These are phyloP conservation scores for Sus cebifrons DNA, from an alignment of 2,797 vertebrate genomes.

Conservation along the genomic window DNA sequence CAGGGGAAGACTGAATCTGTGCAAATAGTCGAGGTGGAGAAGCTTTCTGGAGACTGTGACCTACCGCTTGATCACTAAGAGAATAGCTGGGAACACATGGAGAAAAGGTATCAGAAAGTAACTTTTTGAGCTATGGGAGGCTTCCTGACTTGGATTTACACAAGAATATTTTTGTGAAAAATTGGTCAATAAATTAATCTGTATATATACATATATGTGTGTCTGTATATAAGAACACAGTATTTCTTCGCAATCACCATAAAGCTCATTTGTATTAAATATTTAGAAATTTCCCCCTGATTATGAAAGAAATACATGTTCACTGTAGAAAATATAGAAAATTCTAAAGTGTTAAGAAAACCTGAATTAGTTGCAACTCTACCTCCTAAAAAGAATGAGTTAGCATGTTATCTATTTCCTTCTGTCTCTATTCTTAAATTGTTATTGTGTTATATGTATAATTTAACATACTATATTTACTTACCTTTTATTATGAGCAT, in stretches of 20 bases:
- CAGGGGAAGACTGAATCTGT: neutral
- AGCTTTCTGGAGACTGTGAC: neutral
- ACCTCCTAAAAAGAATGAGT: neutral
- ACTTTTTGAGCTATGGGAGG: neutral
- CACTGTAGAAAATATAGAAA: constrained; percentile 6
- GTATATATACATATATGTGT: neutral
- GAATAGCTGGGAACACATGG: neutral
- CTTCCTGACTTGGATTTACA: neutral
- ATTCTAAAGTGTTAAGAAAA: constrained; percentile 35
- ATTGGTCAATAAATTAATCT: neutral
- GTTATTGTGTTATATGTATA: neutral
- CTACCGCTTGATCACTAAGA: neutral
- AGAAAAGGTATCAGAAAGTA: neutral
- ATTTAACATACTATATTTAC: neutral
- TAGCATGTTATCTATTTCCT: constrained; percentile 13
- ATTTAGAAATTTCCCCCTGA: neutral
- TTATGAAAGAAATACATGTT: neutral
- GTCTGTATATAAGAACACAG: neutral
- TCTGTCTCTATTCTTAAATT: constrained; percentile 44
- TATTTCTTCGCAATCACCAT: neutral
- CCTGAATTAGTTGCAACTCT: constrained; percentile 32
- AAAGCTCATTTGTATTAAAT: constrained; percentile 10
- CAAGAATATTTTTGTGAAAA: neutral
- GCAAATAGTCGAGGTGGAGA: rapidly evolving
- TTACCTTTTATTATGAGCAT: constrained; percentile 21